Conservation (phyloP, 2,797 vertebrate species). For the Zalophus californianus region DNA sequence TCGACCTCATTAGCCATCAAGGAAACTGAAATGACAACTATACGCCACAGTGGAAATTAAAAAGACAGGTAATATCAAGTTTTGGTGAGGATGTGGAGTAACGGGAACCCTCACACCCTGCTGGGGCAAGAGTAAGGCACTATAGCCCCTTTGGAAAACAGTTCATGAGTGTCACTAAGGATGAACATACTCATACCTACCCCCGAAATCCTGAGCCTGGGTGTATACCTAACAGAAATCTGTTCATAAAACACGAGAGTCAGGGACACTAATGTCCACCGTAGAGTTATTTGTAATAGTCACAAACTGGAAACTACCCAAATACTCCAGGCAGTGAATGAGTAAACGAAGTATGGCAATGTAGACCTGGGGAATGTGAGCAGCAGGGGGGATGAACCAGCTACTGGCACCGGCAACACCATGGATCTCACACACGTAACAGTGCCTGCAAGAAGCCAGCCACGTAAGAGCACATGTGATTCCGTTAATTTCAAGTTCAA, state of each 20-base stretch:
- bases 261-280: background rate
- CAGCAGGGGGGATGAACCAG: background rate
- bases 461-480: accelerated
- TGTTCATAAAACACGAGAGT: background rate
- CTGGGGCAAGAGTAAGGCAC: background rate
- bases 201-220: background rate
- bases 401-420: background rate
- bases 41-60: background rate
- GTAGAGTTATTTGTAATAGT: background rate
- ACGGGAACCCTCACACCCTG: background rate
- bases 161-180: background rate
- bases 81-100: background rate
- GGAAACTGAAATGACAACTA: background rate
- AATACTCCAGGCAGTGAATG: background rate
- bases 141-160: background rate
- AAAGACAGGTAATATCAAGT: background rate
- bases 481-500: background rate
- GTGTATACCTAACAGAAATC: background rate
- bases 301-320: background rate
- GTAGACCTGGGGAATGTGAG: background rate
- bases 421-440: accelerated
- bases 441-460: background rate
- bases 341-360: background rate
- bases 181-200: background rate
- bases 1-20: background rate